These are phyloP conservation scores for Anomalospiza imberbis DNA, from an alignment of 2,797 vertebrate genomes.

Conservation along the genomic window DNA sequence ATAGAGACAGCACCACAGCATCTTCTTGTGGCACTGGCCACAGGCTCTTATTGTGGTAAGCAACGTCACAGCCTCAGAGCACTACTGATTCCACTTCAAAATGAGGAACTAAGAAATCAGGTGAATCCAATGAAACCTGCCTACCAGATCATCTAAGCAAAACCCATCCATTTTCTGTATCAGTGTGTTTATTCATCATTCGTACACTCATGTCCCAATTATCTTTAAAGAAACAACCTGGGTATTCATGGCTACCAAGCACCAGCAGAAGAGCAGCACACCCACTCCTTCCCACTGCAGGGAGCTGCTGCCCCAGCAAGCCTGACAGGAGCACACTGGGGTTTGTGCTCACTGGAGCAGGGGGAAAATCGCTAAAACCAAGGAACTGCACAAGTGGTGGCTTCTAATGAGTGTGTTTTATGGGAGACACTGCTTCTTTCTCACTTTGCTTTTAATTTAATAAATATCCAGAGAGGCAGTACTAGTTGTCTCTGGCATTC, in stretches of 20 bases:
- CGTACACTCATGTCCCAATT: not conserved
- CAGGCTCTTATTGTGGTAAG: too few species aligned
- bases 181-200: not conserved
- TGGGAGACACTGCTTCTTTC: not conserved
- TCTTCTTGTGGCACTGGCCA: not conserved
- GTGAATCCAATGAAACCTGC: not conserved
- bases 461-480: not conserved
- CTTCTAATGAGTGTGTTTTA: not conserved
- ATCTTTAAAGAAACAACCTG: not conserved
- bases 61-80: not conserved
- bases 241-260: not conserved
- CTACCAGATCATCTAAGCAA: not conserved
- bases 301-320: rapidly evolving
- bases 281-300: not conserved
- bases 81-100: not conserved
- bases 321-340: not conserved
- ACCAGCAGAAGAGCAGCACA: not conserved
- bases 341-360: not conserved
- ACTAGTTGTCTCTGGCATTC: not conserved
- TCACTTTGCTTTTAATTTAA: slow-evolving; percentile 8
- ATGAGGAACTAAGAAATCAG: not conserved
- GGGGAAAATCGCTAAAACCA: not conserved
- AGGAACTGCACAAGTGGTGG: not conserved
- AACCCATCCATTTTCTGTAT: not conserved
- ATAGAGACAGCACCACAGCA: not conserved